These are phyloP conservation scores for Apodemia zela DNA, from an alignment of 2,888 invertebrate species.

Conservation along the genomic window DNA sequence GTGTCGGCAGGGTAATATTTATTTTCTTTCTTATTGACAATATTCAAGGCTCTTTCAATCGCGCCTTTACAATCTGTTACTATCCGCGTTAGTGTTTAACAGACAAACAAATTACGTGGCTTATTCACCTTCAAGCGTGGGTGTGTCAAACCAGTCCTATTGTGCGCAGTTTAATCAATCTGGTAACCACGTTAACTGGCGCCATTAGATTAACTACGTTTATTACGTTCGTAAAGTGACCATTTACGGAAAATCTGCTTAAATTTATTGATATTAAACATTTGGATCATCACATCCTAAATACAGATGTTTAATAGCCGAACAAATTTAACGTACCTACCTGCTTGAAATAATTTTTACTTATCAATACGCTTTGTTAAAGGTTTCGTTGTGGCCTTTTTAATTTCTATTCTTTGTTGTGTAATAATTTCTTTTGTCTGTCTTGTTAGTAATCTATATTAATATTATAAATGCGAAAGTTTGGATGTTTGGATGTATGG, in stretches of 20 bases:
- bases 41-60: neutral
- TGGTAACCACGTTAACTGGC: constrained; percentile 3
- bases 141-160: constrained; percentile 33
- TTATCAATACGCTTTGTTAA: no score
- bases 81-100: constrained; percentile 20
- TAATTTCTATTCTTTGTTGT: no score
- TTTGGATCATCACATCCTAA: neutral
- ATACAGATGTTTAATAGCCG: constrained; percentile 9
- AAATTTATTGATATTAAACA: neutral
- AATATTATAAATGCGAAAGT: no score
- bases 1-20: no score
- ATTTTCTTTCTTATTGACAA: no score
- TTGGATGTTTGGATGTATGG: no score
- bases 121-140: constrained; percentile 29
- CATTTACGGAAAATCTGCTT: neutral
- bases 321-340: no score
- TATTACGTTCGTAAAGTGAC: neutral
- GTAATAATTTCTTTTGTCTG: no score
- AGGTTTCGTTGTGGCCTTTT: no score
- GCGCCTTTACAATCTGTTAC: constrained; percentile 10
- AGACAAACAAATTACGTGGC: constrained; percentile 22
- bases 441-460: no score
- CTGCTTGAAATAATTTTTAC: no score
- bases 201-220: neutral
- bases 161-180: constrained; percentile 33